A percentile compares a stretch with the other conserved stretches of the same genome.
These are phyloP conservation scores for Phorcus lineatus DNA, from an alignment of 2,888 invertebrate species.

Conservation along the genomic window DNA sequence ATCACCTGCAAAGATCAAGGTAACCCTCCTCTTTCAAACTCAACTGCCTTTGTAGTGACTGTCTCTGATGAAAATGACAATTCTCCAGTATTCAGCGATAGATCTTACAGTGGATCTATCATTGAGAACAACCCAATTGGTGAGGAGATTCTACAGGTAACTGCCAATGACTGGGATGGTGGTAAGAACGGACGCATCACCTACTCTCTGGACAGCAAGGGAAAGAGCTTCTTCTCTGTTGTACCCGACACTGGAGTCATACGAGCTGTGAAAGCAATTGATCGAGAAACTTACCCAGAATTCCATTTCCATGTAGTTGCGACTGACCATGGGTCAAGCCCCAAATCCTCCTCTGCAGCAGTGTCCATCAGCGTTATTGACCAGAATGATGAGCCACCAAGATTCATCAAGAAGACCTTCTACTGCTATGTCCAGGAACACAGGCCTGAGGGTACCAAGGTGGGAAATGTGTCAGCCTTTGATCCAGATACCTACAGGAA, in stretches of 20 bases:
- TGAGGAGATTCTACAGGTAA: conserved; percentile 53
- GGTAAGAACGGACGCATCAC: conserved; percentile 63
- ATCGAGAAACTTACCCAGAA: conserved; percentile 89
- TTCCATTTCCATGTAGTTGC: conserved; percentile 95
- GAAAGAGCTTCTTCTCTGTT: conserved; percentile 89
- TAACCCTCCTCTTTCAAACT: conserved; percentile 55
- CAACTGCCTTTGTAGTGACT: conserved; percentile 59
- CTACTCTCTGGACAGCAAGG: conserved; percentile 79
- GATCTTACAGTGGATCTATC: conserved; percentile 55
- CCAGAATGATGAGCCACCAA: conserved; percentile 95
- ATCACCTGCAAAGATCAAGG: conserved; percentile 69
- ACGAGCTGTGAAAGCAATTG: conserved; percentile 88
- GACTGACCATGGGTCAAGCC: conserved; percentile 81
- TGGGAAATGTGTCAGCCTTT: conserved; percentile 91
- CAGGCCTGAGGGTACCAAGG: conserved; percentile 89
- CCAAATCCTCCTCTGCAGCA: conserved; percentile 84
- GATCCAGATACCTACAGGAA: conserved; percentile 94
- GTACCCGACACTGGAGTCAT: conserved; percentile 89
- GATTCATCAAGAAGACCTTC: conserved; percentile 85
- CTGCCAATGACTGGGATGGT: conserved; percentile 83
- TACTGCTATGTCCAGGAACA: conserved; percentile 92
- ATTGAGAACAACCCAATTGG: conserved; percentile 61
- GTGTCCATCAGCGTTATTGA: conserved; percentile 90
- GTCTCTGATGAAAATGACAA: conserved; percentile 71
- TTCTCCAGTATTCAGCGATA: conserved; percentile 57